A percentile compares a stretch with the other conserved stretches of the same genome.
Conservation (phyloP, 2,888 invertebrate genomes). For the Sympetrum striolatum region DNA sequence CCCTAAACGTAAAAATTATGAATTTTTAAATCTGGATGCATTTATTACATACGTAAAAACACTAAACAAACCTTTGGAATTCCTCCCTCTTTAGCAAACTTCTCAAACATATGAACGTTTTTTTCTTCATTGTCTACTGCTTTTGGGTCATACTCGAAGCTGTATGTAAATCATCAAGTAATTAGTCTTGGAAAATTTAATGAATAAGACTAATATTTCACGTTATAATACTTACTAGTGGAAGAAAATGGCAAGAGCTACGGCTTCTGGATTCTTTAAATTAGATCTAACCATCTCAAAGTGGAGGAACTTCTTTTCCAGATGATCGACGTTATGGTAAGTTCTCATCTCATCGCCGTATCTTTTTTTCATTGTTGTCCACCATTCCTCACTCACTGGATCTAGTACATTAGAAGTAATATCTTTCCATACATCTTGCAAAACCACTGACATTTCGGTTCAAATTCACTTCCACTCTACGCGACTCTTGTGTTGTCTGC, state of each 20-base stretch:
- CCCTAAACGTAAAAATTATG: conserved; percentile 54
- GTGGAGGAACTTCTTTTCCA: conserved; percentile 60
- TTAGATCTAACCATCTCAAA: conserved; percentile 59
- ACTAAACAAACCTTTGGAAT: conserved; percentile 58
- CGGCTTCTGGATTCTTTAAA: conserved; percentile 60
- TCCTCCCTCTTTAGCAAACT: conserved; percentile 63
- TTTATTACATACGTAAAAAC: neutral
- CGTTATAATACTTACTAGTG: conserved; percentile 62
- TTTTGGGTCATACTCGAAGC: conserved; percentile 67
- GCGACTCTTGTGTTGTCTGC: neutral
- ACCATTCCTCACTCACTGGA: conserved; percentile 58
- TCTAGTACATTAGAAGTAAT: conserved; percentile 56
- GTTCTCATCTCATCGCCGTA: conserved; percentile 61
- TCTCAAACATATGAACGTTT: conserved; percentile 63
- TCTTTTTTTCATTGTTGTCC: conserved; percentile 56
- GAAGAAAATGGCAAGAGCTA: conserved; percentile 64
- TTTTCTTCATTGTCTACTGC: conserved; percentile 64
- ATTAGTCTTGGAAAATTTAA: neutral
- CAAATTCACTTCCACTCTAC: neutral
- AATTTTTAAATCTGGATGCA: neutral
- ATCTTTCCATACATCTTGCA: conserved; percentile 57
- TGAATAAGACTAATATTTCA: neutral
- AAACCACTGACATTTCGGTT: conserved; percentile 19
- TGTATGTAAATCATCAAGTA: conserved; percentile 57
- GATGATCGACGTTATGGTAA: conserved; percentile 62